A percentile compares a stretch with the other conserved stretches of the same genome.
Conservation (phyloP, 2,797 vertebrate genomes). For the Phrynocephalus guinanensis region DNA sequence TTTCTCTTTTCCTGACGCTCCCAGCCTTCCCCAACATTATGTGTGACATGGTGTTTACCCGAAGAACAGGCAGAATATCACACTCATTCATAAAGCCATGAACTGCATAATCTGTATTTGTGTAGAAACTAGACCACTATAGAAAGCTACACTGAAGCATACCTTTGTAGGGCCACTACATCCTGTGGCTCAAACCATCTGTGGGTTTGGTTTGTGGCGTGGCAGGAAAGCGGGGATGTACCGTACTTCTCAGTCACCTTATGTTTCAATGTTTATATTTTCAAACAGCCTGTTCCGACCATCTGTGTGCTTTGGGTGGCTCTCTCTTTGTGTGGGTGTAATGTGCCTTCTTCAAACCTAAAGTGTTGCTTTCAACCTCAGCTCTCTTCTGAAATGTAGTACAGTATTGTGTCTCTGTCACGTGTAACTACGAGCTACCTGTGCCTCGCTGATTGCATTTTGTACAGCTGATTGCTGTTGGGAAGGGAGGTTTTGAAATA, state of each 20-base stretch:
- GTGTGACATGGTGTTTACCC: too few relatives aligned
- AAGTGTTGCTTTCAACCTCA: neutral
- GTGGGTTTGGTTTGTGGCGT: neutral
- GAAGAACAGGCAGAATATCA: neutral
- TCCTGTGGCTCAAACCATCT: neutral
- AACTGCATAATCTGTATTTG: neutral
- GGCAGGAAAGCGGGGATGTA: neutral
- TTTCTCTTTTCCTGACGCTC: too few relatives aligned
- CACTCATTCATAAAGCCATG: neutral
- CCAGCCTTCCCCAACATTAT: too few relatives aligned
- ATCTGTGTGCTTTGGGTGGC: constrained; percentile 15
- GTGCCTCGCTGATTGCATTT: neutral
- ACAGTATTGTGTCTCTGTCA: neutral
- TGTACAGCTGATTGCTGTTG: neutral
- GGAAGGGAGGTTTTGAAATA: neutral
- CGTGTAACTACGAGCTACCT: neutral
- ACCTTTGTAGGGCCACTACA: neutral
- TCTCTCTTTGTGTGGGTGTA: constrained; percentile 11
- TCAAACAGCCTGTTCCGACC: constrained; percentile 55
- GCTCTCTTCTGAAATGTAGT: neutral
- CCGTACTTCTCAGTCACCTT: neutral
- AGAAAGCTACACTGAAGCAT: neutral
- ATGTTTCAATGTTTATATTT: constrained; percentile 19
- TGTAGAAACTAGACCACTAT: neutral
- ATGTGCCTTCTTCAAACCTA: constrained; percentile 10